Evolutionary conservation across 2,888 invertebrate genomes (phyloP).

Genomic region (Tanytarsus gracilentus): DNA sequence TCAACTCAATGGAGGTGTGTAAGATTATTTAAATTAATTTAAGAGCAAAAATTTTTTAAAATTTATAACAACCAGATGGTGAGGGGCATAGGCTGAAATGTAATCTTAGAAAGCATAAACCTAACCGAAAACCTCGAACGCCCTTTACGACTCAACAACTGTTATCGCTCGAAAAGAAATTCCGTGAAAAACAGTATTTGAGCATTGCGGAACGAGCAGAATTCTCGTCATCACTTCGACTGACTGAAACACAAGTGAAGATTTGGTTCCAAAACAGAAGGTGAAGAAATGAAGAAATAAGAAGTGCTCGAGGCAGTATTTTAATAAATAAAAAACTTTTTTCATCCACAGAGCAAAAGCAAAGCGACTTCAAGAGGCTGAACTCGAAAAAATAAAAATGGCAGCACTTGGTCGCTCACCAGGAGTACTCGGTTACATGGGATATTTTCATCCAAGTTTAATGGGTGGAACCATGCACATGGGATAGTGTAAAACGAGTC

Average conservation of each 20-base stretch:
- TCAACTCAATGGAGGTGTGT: too few species aligned
- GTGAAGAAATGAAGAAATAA: constrained; percentile 63
- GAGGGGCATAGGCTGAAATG: too few species aligned
- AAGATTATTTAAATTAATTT: background rate
- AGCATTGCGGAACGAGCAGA: constrained; percentile 97
- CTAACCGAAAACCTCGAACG: constrained; percentile 94
- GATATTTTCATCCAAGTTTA: constrained; percentile 44
- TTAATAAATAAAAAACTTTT: too few species aligned
- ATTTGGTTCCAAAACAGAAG: constrained; percentile 93
- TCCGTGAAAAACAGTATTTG: constrained; percentile 92
- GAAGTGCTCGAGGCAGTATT: too few species aligned
- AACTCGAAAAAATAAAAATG: constrained; percentile 92
- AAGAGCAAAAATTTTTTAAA: too few species aligned
- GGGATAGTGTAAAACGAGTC: too few species aligned
- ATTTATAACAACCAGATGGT: too few species aligned
- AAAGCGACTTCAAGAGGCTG: constrained; percentile 94
- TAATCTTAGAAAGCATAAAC: constrained; percentile 92
- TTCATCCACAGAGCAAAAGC: too few species aligned
- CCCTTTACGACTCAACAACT: constrained; percentile 98
- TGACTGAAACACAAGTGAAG: constrained; percentile 91
- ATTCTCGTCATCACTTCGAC: constrained; percentile 85
- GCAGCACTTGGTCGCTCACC: constrained; percentile 47
- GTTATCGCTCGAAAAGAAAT: constrained; percentile 89
- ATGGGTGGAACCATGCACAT: constrained; percentile 38
- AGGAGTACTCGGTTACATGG: constrained; percentile 44